Conservation (phyloP, 1,140 invertebrate genomes). For the Tetragnatha versicolor region DNA sequence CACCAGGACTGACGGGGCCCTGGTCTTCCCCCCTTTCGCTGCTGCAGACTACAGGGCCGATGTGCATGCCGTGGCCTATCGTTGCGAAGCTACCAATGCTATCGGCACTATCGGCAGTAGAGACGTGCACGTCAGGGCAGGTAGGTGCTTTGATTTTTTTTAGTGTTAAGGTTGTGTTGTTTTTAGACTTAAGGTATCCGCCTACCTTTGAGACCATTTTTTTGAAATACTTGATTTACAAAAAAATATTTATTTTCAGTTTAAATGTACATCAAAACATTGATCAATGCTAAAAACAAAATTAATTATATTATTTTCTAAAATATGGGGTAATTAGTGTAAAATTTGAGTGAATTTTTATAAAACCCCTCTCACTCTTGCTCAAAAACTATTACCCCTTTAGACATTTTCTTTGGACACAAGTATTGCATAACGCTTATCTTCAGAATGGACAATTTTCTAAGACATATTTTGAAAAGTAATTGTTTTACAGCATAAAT, state of each 20-base stretch:
- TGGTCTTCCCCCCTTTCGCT: conserved; percentile 63
- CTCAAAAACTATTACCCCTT: too few relatives aligned
- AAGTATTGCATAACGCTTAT: too few relatives aligned
- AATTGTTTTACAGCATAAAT: too few relatives aligned
- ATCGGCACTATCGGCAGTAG: conserved; percentile 89
- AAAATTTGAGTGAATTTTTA: too few relatives aligned
- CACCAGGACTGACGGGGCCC: conserved; percentile 66
- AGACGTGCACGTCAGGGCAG: conserved; percentile 92
- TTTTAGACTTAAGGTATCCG: neutral
- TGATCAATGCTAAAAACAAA: too few relatives aligned
- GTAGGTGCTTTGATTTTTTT: conserved; percentile 68
- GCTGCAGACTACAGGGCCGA: conserved; percentile 68
- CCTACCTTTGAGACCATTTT: neutral
- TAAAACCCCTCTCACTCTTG: too few relatives aligned
- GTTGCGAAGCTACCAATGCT: conserved; percentile 86
- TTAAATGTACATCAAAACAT: too few relatives aligned
- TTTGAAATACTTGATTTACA: neutral
- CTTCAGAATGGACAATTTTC: too few relatives aligned
- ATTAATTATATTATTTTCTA: too few relatives aligned
- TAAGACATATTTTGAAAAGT: too few relatives aligned
- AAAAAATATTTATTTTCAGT: neutral
- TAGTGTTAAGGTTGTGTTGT: neutral
- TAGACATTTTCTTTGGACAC: too few relatives aligned
- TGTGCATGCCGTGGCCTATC: conserved; percentile 68
- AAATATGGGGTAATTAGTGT: too few relatives aligned